Evolutionary conservation across 2,888 invertebrate species (phyloP), one percentile per base, ranked within the genome.

Genomic region (Biston stratarius): DNA sequence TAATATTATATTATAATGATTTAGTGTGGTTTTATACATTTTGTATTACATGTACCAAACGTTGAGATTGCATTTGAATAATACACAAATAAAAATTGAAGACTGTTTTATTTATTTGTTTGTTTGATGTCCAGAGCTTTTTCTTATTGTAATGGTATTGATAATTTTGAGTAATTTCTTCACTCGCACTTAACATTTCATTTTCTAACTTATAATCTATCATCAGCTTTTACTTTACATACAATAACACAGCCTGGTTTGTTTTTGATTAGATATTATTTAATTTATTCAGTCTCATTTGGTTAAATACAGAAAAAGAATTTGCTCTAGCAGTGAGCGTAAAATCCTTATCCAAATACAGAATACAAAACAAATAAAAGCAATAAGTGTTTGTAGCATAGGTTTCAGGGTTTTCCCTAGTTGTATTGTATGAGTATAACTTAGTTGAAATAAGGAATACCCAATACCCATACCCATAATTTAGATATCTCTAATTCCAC

Each of bases 41-140:
- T 93, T 93, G 84, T 93, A 93, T 89, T 89, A 88, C 83, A 83
- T 91, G 91, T 93, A 92, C 87, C 86, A 88, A 92, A 90, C 86
- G 87, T 91, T 91, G 91, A 92, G 91, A 91, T 91, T 93, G 91
- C 91, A 91, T 94, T 92, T 91, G 88, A 90, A 70, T 72, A 85
- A 89, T 85, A 91, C 89, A 91, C 83, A 87, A 82, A 84, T 83
- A 85, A 89, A 89, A 89, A 84, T 77, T 74, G 70, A 77, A 34
- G 24, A 67, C 55, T 69, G 80, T 73, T 77, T 79, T 84, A n/a
- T 24, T 24, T 24, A 24, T 84, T 85, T 82, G 82, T 85, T 83
- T 83, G 40, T 33, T 55, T 64, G 57, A 62, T 48, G 45, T 61
- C 60, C 56, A n/a, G 33, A 66, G 56, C 64, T 33, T 56, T 2